These are phyloP conservation scores for Conchocele bisecta DNA, from an alignment of 2,888 invertebrate genomes.

Conservation along the genomic window DNA sequence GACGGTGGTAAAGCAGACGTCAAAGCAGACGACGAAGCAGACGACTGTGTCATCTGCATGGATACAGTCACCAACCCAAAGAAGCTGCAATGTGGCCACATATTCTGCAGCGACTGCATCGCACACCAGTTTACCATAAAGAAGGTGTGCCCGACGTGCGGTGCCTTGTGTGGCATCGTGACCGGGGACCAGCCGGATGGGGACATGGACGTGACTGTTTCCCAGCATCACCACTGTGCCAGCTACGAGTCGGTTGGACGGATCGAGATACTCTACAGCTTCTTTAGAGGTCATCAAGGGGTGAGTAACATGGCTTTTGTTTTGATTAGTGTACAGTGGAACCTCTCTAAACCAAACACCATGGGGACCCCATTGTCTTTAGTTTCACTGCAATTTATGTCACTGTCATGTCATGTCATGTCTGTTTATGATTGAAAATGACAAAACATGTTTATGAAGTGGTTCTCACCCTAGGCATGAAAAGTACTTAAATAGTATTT, in stretches of 20 bases:
- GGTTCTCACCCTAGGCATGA: too few species aligned
- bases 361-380: too few species aligned
- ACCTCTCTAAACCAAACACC: too few species aligned
- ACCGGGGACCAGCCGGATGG: conserved; percentile 61
- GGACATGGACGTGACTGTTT: conserved; percentile 41
- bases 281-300: conserved; percentile 66
- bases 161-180: conserved; percentile 52
- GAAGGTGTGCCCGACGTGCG: conserved; percentile 83
- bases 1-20: too few species aligned
- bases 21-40: too few species aligned
- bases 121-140: conserved; percentile 39
- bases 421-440: too few species aligned
- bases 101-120: conserved; percentile 57
- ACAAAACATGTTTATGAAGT: too few species aligned
- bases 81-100: conserved; percentile 54
- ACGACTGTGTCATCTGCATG: conserved; percentile 57
- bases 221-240: conserved; percentile 8
- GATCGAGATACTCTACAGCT: conserved; percentile 75
- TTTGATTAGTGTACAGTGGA: too few species aligned
- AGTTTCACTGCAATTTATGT: too few species aligned
- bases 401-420: too few species aligned
- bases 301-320: too few species aligned
- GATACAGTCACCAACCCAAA: conserved; percentile 39
- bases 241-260: conserved; percentile 52
- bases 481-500: too few species aligned